Evolutionary conservation across 2,113 vertebrate genomes (phyloP).

Genomic region (Stegostoma tigrinum): DNA sequence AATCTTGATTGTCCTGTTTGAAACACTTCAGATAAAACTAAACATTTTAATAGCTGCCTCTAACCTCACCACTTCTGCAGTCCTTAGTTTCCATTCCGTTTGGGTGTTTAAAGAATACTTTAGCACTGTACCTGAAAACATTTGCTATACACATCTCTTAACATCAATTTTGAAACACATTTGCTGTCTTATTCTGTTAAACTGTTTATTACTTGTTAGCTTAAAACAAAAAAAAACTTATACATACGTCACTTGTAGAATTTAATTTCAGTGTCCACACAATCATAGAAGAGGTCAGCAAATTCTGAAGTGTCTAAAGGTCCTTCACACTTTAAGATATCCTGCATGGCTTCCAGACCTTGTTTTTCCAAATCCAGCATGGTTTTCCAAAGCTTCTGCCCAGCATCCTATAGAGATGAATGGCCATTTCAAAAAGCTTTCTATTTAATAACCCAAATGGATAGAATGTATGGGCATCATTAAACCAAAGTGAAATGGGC

Average conservation of each 20-base stretch:
- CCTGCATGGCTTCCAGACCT: slow-evolving; percentile 70
- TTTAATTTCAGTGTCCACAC: slow-evolving; percentile 72
- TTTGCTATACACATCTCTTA: background rate
- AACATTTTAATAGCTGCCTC: background rate
- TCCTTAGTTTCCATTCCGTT: background rate
- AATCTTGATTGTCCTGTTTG: background rate
- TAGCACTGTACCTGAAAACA: background rate
- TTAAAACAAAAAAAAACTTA: background rate
- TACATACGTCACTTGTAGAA: slow-evolving; percentile 71
- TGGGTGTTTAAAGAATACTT: background rate
- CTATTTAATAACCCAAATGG: background rate
- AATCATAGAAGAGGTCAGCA: slow-evolving; percentile 73
- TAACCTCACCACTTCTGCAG: background rate
- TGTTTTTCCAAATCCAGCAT: slow-evolving; percentile 69
- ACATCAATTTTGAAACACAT: background rate
- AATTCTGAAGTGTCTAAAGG: slow-evolving; percentile 61
- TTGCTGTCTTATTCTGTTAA: background rate
- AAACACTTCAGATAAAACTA: background rate
- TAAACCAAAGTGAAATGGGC: background rate
- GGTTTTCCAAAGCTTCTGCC: slow-evolving; percentile 57
- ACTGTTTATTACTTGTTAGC: background rate
- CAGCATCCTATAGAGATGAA: slow-evolving; percentile 54
- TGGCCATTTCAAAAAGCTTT: background rate
- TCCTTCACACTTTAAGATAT: slow-evolving; percentile 55
- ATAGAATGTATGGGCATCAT: background rate